phyloP scores from a whole-genome alignment of 2,888 invertebrate genomes.

The Drosophila nr. medialis region DNA sequence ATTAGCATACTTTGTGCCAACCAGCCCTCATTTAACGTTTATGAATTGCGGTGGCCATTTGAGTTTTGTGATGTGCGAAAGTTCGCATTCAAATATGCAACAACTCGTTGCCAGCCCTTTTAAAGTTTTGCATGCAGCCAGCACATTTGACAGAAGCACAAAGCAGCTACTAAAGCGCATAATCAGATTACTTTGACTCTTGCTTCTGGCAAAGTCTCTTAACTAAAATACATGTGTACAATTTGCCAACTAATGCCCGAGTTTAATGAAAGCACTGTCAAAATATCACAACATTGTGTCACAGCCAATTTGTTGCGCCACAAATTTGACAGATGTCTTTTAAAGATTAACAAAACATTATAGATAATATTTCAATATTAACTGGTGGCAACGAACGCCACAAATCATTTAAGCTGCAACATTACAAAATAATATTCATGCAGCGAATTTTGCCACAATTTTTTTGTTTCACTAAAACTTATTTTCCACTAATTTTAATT shows the following conservation, averaged over 20 bases:
- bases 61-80: conserved; percentile 49
- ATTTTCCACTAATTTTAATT: not conserved
- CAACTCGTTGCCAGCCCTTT: conserved; percentile 27
- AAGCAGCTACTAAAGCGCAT: not conserved
- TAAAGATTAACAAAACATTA: not conserved
- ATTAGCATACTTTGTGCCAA: conserved; percentile 53
- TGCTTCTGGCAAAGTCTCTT: not conserved
- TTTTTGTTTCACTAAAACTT: not conserved
- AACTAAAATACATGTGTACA: not conserved
- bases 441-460: not conserved
- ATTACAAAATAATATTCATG: no score
- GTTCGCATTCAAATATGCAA: conserved; percentile 34
- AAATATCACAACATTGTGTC: not conserved
- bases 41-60: conserved; percentile 43
- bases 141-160: not conserved
- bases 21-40: conserved; percentile 29
- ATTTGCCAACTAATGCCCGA: not conserved
- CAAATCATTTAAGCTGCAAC: not conserved
- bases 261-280: not conserved
- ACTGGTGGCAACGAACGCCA: not conserved
- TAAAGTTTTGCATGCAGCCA: not conserved
- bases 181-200: conserved; percentile 6
- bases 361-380: not conserved
- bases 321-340: not conserved
- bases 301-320: not conserved